A percentile compares a stretch with the other conserved stretches of the same genome.
phyloP scores from a whole-genome alignment of 2,888 invertebrate species.

The Lissonota sp. region DNA sequence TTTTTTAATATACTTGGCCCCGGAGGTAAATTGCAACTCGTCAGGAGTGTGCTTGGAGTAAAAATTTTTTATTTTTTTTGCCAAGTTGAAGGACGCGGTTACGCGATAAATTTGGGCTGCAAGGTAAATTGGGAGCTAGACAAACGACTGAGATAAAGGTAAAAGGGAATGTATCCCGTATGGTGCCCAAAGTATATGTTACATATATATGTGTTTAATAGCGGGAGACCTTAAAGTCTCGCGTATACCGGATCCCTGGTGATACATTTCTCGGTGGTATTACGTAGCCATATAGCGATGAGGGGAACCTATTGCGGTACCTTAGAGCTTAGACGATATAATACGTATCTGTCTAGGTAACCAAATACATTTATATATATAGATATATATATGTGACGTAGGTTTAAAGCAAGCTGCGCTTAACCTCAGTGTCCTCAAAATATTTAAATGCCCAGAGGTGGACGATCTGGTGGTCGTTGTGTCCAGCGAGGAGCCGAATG shows the following conservation, averaged over 20 bases:
- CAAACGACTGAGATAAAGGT: conserved; percentile 60
- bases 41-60: background rate
- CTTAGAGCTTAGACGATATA: conserved; percentile 49
- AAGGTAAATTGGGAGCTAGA: conserved; percentile 58
- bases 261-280: conserved; percentile 57
- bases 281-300: conserved; percentile 17
- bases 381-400: conserved; percentile 3
- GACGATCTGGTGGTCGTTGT: conserved; percentile 30
- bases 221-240: conserved; percentile 47
- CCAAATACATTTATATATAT: conserved; percentile 38
- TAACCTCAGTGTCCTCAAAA: conserved; percentile 39
- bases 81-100: conserved; percentile 16
- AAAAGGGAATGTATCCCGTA: conserved; percentile 59
- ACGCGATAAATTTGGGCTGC: conserved; percentile 39
- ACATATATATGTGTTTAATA: conserved; percentile 31
- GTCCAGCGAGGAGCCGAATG: conserved; percentile 41
- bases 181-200: conserved; percentile 18
- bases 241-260: conserved; percentile 54
- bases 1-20: too few species aligned
- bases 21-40: too few species aligned
- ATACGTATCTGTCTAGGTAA: conserved; percentile 51
- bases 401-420: conserved; percentile 6
- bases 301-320: conserved; percentile 35
- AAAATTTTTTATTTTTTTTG: background rate
- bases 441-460: conserved; percentile 56